A percentile compares a stretch with the other conserved stretches of the same genome.
Conservation (phyloP, 2,888 invertebrate genomes). For the Calliopum simillimum region DNA sequence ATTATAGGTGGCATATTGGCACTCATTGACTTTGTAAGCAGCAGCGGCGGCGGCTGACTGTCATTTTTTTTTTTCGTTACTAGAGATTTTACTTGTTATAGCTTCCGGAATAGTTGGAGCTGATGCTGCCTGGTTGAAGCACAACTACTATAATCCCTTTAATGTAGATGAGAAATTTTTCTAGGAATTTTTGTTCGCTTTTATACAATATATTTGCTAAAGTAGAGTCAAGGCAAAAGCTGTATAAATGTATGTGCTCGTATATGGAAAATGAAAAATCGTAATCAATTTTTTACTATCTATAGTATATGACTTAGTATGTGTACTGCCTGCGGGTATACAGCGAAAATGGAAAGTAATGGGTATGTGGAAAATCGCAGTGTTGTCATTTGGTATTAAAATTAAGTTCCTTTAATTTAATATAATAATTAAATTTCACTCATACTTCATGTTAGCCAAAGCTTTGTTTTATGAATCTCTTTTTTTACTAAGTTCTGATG, state of each 20-base stretch:
- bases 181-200: background rate
- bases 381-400: no score
- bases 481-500: no score
- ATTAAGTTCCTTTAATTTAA: no score
- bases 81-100: constrained; percentile 13
- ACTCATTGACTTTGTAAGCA: constrained; percentile 59
- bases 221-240: no score
- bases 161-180: constrained; percentile 29
- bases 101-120: constrained; percentile 18
- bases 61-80: background rate
- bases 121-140: background rate
- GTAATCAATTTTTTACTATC: constrained; percentile 34
- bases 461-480: no score
- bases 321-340: no score
- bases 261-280: constrained; percentile 32
- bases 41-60: constrained; percentile 30
- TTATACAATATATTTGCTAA: background rate
- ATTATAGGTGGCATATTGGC: constrained; percentile 63
- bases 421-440: no score
- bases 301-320: background rate
- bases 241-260: no score
- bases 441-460: no score
- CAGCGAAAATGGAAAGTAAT: no score
- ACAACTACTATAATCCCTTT: constrained; percentile 20
- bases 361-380: no score